These are phyloP conservation scores for Anisognathus igniventris DNA, from an alignment of 2,797 vertebrate species.

Conservation along the genomic window DNA sequence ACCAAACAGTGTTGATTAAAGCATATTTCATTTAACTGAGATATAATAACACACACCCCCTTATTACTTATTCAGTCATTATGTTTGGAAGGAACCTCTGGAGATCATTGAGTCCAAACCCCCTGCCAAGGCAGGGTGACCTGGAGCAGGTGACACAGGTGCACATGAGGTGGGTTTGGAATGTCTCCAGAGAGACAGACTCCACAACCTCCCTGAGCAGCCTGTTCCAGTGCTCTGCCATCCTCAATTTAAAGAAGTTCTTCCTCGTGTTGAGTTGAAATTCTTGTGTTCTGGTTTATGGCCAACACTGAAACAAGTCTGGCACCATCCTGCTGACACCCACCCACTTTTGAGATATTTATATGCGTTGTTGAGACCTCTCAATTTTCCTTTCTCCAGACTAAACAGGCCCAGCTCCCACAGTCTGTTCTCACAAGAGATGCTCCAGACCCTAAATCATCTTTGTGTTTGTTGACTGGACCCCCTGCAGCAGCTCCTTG, in stretches of 20 bases:
- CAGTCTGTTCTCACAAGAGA: not conserved
- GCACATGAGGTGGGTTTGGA: not conserved
- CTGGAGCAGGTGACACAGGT: not conserved
- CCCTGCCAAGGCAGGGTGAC: not conserved
- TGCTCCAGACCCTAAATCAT: not conserved
- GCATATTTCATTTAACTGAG: not conserved
- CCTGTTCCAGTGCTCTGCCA: not conserved
- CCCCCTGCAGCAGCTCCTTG: not conserved
- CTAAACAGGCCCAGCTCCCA: not conserved
- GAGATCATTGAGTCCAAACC: rapidly evolving
- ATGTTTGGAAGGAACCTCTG: not conserved
- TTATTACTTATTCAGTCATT: not conserved
- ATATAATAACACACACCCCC: not conserved
- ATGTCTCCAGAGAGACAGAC: not conserved
- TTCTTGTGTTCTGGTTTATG: not conserved
- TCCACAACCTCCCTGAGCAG: not conserved
- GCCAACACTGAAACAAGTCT: not conserved
- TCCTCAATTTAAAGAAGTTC: not conserved
- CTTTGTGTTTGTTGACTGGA: not conserved
- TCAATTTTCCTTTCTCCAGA: not conserved
- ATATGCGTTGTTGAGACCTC: not conserved
- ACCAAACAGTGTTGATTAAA: not conserved
- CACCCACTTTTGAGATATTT: not conserved
- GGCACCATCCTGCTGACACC: not conserved
- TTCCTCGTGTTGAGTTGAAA: not conserved